These are phyloP conservation scores for Pyrrhosoma nymphula DNA, from an alignment of 2,888 invertebrate genomes.

Conservation along the genomic window DNA sequence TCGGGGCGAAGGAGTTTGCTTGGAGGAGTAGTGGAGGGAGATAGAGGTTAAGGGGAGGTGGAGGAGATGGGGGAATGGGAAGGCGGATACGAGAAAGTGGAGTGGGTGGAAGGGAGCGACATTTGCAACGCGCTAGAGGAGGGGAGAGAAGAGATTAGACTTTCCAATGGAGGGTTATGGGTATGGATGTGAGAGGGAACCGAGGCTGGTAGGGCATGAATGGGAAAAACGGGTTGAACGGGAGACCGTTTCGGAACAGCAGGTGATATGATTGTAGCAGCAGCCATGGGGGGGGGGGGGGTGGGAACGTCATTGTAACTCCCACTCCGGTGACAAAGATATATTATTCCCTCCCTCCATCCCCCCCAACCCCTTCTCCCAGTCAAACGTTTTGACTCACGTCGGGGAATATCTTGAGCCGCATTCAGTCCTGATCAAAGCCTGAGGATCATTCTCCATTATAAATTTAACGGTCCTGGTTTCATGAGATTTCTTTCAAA, in stretches of 20 bases:
- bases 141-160: background rate
- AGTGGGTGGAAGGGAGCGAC: too few species aligned
- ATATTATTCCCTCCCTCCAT: background rate
- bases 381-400: background rate
- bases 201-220: background rate
- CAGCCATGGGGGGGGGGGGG: background rate
- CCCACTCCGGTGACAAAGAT: background rate
- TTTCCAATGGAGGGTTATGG: background rate
- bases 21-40: background rate
- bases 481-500: too few species aligned
- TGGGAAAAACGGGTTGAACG: background rate
- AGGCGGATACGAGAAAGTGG: background rate
- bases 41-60: too few species aligned
- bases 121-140: background rate
- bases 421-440: background rate
- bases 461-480: background rate
- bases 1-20: background rate
- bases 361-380: background rate
- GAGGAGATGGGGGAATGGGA: background rate
- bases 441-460: background rate
- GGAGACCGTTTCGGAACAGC: background rate
- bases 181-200: background rate
- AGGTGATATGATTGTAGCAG: conserved; percentile 38
- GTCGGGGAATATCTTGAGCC: background rate
- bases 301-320: background rate